Evolutionary conservation across 2,113 vertebrate species (phyloP).

Genomic region (Mesoclemmys tuberculata): DNA sequence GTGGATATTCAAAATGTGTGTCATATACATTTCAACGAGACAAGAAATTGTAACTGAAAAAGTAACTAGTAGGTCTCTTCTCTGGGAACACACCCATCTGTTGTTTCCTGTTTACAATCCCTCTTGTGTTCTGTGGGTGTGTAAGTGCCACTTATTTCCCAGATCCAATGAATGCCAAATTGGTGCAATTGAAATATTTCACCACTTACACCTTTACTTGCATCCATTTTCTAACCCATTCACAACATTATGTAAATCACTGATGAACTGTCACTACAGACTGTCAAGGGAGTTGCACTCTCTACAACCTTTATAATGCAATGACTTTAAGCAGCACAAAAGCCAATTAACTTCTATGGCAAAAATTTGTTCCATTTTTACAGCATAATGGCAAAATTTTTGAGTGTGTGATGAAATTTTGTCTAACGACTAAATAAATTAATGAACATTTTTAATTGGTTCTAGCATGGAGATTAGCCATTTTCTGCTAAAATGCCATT

Average conservation of each 20-base stretch:
- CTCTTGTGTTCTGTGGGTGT: background rate
- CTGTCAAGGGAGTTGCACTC: accelerated
- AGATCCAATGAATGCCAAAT: background rate
- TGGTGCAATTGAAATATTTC: background rate
- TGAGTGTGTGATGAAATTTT: background rate
- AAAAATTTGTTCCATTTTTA: background rate
- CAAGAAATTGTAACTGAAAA: background rate
- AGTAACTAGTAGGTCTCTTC: background rate
- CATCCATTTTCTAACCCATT: background rate
- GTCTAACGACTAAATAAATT: background rate
- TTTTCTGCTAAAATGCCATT: no score
- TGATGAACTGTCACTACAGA: background rate
- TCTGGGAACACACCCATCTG: background rate
- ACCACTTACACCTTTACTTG: background rate
- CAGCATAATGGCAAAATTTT: background rate
- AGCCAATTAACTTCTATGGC: background rate
- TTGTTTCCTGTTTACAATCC: background rate
- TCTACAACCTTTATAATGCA: background rate
- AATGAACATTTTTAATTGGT: background rate
- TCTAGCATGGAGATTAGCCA: background rate
- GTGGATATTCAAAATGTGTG: background rate
- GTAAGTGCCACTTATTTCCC: background rate
- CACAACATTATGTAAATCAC: background rate
- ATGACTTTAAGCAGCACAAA: background rate
- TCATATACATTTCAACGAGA: background rate